Evolutionary conservation across 2,888 invertebrate genomes (phyloP), one percentile per base, ranked within the genome.

Genomic region (Trisateles emortualis): DNA sequence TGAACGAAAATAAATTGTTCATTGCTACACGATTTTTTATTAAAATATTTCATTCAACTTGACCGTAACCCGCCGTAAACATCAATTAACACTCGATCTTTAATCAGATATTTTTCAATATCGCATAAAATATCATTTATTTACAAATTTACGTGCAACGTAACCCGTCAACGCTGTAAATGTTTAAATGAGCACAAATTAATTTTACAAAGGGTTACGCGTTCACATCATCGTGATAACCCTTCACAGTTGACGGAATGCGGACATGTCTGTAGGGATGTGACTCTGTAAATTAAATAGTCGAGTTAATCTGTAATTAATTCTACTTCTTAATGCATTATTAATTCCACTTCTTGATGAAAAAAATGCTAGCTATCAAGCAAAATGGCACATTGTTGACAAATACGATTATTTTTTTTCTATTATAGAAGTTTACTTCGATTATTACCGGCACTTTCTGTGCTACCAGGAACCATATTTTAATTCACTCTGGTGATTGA

Each of bases 141-240:
- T 61, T 49, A 55, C 68, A 56, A 67, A 56, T 52, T 66, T 33
- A 46, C 26, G 26, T 26, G 26, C 5, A 19, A 26, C 40, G 43
- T 61, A 52, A 52, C 61, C 50, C 50, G 36, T 22, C 19, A 26
- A 35, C 14, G 19, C 39, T 45, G 52, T 49, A 35, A 53, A 45
- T 63, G 54, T 57, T 68, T 59, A 63, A 68, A 71, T 59, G 38
- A 40, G 63, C 46, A 54, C 59, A 59, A 68, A 71, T 68, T 71
- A 68, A 71, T 71, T 59, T 63, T 67, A 52, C 59, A 59, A 57
- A 70, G 56, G 71, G 59, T 43, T 56, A n/a, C n/a, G n/a, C n/a
- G n/a, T 26, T 33, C 33, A 47, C 50, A 50, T 66, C 47, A 70
- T 66, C 42, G 49, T 24, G 47, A 60, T 59, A 59, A 51, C 54